Evolutionary conservation across 1,140 invertebrate genomes (phyloP), one percentile per base, ranked within the genome.

Genomic region (Drosophila navojoa): DNA sequence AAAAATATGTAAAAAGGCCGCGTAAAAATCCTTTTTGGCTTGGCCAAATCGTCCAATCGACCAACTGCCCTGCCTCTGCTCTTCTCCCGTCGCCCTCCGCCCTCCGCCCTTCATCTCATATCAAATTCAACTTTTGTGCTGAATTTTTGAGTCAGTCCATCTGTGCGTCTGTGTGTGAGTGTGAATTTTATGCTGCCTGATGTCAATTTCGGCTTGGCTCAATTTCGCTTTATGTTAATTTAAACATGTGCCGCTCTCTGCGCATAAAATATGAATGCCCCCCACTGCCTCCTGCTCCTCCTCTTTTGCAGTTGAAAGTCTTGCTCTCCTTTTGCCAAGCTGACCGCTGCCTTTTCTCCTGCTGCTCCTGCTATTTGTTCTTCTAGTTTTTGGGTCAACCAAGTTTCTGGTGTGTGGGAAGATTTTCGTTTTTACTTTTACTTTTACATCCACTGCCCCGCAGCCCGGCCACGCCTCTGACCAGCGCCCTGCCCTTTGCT

Each of bases 221-320:
- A 89, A 89, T 89, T 89, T 89, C 79, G 79, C 77, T 89, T 89
- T 89, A 89, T 89, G 84, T 89, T 89, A 89, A 89, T 89, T 89
- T 89, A 89, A 89, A 89, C 84, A 89, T 89, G 84, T 89, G 84
- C 84, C 82, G 79, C 84, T 84, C 89, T 84, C 89, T 84, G 84
- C 84, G 84, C 84, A 89, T 89, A 89, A 89, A 89, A 89, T 89
- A 89, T 89, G 84, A 89, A 89, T 77, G 71, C 19, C 32, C 55
- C 22, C 38, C 58, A 29, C 80, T 29, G 6, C 32, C 32, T 1
- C 32, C 2, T 2, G 0, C 32, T 9, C 32, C 9, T 0, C 6
- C 32, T 9, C 7, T 7, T 10, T 7, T 10, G 1, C 9, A 19
- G 19, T 47, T 57, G 3, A 49, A 60, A 50, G 22, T 58, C 61